A percentile compares a stretch with the other conserved stretches of the same genome.
phyloP scores from a whole-genome alignment of 2,888 invertebrate species.

The Limnephilus lunatus region DNA sequence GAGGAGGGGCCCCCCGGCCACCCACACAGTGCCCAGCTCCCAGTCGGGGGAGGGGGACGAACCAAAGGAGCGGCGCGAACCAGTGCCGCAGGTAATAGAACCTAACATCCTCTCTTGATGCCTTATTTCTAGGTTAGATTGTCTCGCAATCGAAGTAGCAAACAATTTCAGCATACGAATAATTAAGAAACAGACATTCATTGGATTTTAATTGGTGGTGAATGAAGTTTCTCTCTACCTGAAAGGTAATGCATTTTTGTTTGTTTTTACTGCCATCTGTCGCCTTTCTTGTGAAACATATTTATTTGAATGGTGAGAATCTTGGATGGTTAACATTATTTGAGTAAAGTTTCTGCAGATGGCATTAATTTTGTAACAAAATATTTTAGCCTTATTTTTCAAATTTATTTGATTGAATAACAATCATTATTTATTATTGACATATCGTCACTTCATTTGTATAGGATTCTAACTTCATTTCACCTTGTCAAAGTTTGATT shows the following conservation, averaged over 20 bases:
- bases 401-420: too few relatives aligned
- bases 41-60: constrained; percentile 49
- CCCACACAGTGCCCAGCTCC: not conserved
- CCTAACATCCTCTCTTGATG: not conserved
- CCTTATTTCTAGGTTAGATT: not conserved
- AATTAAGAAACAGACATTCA: too few relatives aligned
- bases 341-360: not conserved
- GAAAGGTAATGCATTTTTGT: not conserved
- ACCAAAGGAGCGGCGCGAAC: constrained; percentile 51
- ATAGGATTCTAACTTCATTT: too few relatives aligned
- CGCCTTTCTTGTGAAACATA: not conserved
- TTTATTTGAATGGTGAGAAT: not conserved
- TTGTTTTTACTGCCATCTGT: not conserved
- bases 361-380: not conserved
- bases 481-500: too few relatives aligned
- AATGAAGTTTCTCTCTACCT: too few relatives aligned
- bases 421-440: too few relatives aligned
- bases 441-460: too few relatives aligned
- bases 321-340: not conserved
- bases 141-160: too few relatives aligned
- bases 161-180: too few relatives aligned
- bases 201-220: too few relatives aligned
- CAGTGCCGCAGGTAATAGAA: constrained; percentile 53
- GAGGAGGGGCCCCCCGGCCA: constrained; percentile 70
- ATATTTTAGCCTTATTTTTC: too few relatives aligned